Evolutionary conservation across 2,888 invertebrate species (phyloP).

Genomic region (Idaea biselata): DNA sequence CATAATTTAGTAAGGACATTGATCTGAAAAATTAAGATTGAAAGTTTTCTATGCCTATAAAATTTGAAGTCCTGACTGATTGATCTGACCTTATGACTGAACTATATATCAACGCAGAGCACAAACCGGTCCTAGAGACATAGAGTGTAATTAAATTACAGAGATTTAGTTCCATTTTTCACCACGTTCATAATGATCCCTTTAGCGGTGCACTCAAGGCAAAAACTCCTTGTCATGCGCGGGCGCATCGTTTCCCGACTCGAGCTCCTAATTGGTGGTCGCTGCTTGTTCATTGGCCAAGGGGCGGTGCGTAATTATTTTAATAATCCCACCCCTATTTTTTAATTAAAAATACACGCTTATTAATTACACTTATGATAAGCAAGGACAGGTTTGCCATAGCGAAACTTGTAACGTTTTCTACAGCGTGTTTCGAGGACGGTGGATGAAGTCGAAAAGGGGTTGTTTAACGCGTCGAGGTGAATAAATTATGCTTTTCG

Average conservation of each 20-base stretch:
- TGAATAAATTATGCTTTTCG: too few relatives aligned
- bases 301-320: slow-evolving; percentile 72
- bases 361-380: background rate
- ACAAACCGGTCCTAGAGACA: too few relatives aligned
- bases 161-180: background rate
- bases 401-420: background rate
- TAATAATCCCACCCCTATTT: slow-evolving; percentile 72
- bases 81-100: too few relatives aligned
- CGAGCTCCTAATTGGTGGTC: slow-evolving; percentile 66
- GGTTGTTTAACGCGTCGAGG: too few relatives aligned
- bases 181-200: background rate
- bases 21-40: too few relatives aligned
- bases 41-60: too few relatives aligned
- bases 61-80: too few relatives aligned
- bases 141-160: too few relatives aligned
- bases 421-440: too few relatives aligned
- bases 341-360: slow-evolving; percentile 57
- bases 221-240: slow-evolving; percentile 53
- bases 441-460: too few relatives aligned
- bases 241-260: slow-evolving; percentile 39
- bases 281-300: slow-evolving; percentile 61
- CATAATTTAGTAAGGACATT: too few relatives aligned
- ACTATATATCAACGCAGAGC: too few relatives aligned
- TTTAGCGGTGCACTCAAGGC: slow-evolving; percentile 20
- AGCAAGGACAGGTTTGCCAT: background rate